Evolutionary conservation across 1,140 invertebrate genomes (phyloP), one percentile per base, ranked within the genome.

Genomic region (Sitobion miscanthi): DNA sequence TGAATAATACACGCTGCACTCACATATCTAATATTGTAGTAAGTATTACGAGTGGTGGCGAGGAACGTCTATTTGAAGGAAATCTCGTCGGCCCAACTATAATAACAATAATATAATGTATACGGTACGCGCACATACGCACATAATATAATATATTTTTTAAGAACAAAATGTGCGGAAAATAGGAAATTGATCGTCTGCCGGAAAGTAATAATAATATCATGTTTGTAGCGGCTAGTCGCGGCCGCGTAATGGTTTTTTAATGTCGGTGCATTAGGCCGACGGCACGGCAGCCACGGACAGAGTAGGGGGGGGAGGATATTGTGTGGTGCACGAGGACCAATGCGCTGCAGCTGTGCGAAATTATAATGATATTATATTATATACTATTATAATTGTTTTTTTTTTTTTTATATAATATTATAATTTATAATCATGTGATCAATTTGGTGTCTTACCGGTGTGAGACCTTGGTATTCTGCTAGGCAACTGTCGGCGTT

Each of bases 201-300:
- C 38, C 83, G 83, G 83, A 85, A 25, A 85, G 83, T 77, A 77
- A 77, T 77, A 69, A 69, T n/a, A 77, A 77, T 77, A 77, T 77
- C 62, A 45, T 85, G 83, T 85, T 85, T 85, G n/a, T 77, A 85
- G 11, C 38, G 83, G 42, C 42, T 85, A 85, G 82, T 23, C 35
- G 82, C 21, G 82, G 35, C n/a, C 30, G 62, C 20, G 42, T 85
- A 85, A 85, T 85, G 83, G 83, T 85, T 85, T 85, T 85, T 85
- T 85, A 85, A 85, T 85, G 83, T 85, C 42, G 23, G 83, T 42
- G 83, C 83, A 85, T 85, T 85, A 85, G 38, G 45, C 42, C 21
- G 38, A 45, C 4, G 8, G 83, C 2, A 4, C 1, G 21, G 42
- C 38, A 11, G 82, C 11, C 49, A 17, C 35, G 21, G 83, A 45